Evolutionary conservation across 2,888 invertebrate species (phyloP).

Genomic region (Altica lythri): DNA sequence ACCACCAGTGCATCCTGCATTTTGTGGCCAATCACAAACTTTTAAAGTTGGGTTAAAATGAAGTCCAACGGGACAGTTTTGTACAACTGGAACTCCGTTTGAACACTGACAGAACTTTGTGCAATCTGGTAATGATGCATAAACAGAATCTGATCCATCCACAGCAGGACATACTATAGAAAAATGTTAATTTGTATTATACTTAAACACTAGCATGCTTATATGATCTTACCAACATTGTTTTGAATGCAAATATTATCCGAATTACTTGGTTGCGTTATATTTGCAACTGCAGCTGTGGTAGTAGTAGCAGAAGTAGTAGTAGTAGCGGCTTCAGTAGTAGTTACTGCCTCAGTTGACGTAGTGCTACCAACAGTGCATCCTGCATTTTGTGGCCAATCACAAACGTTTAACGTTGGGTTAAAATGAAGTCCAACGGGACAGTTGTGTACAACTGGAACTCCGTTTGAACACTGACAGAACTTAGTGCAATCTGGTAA

Average conservation of each 20-base stretch:
- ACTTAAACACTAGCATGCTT: neutral
- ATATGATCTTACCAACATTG: neutral
- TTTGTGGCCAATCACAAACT: slow-evolving; percentile 25
- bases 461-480: slow-evolving; percentile 31
- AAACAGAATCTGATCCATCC: slow-evolving; percentile 28
- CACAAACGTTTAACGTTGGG: slow-evolving; percentile 27
- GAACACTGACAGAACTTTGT: slow-evolving; percentile 32
- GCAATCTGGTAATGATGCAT: slow-evolving; percentile 25
- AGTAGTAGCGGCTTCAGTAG: neutral
- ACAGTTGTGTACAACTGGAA: slow-evolving; percentile 25
- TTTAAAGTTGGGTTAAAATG: slow-evolving; percentile 30
- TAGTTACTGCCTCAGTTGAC: neutral
- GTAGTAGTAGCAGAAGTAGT: neutral
- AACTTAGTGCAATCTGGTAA: slow-evolving; percentile 29
- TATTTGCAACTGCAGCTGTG: neutral
- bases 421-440: slow-evolving; percentile 31
- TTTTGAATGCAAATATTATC: no score
- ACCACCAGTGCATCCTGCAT: slow-evolving; percentile 20
- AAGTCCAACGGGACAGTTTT: slow-evolving; percentile 28
- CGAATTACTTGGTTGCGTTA: no score
- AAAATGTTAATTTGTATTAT: neutral
- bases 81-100: slow-evolving; percentile 23
- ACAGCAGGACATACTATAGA: slow-evolving; percentile 20
- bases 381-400: slow-evolving; percentile 20
- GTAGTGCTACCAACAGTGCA: slow-evolving; percentile 11